These are phyloP conservation scores for Porites cylindrica DNA, from an alignment of 92 coral and sea anemone genomes.

Conservation along the genomic window DNA sequence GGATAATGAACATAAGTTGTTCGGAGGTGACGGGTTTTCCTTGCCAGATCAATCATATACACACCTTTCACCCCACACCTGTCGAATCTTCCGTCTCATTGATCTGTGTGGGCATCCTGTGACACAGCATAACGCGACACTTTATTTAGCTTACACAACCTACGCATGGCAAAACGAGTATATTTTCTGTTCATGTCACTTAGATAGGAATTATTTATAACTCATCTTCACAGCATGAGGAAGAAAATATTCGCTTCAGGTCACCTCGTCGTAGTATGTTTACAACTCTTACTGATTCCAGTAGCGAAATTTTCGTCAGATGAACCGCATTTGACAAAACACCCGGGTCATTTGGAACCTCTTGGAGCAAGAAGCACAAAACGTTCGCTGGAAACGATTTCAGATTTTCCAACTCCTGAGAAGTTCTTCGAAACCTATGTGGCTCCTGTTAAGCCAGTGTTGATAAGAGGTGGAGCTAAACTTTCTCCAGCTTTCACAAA, in stretches of 20 bases:
- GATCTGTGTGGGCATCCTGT: no score
- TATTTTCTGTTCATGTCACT: no score
- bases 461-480: conserved; percentile 93
- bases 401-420: conserved; percentile 75
- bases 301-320: conserved; percentile 33
- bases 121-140: no score
- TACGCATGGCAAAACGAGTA: neutral
- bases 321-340: conserved; percentile 24
- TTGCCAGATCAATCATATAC: no score
- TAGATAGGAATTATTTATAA: neutral
- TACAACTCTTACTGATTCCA: conserved; percentile 17
- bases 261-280: conserved; percentile 15
- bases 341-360: conserved; percentile 90
- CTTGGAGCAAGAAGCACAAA: conserved; percentile 78
- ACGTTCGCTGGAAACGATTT: conserved; percentile 65
- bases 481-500: conserved; percentile 81
- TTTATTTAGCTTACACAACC: no score
- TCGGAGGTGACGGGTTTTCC: no score
- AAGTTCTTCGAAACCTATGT: conserved; percentile 85
- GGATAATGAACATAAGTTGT: no score
- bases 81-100: no score
- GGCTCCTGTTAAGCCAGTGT: conserved; percentile 75
- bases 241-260: neutral
- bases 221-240: neutral
- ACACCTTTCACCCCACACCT: no score